Conservation (phyloP, 2,888 invertebrate genomes). For the Amphipoea oculea region DNA sequence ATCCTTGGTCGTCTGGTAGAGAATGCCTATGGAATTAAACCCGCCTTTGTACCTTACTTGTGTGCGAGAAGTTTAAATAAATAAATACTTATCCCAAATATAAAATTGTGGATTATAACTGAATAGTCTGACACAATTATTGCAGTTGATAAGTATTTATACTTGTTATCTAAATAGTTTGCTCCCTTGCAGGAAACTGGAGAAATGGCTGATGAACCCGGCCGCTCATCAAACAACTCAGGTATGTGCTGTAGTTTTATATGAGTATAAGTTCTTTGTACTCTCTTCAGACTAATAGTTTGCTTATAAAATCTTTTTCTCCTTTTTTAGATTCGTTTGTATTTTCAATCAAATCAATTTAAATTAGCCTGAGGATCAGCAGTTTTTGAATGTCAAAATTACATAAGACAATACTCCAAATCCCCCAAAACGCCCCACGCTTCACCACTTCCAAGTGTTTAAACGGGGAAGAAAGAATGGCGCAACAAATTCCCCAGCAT, state of each 20-base stretch:
- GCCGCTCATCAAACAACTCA: constrained; percentile 74
- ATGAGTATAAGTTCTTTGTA: neutral
- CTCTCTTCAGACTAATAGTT: too few species aligned
- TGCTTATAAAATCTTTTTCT: too few species aligned
- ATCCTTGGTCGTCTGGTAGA: neutral
- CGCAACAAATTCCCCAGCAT: neutral
- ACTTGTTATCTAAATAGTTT: neutral
- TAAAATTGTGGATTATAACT: neutral
- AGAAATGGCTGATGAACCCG: constrained; percentile 81
- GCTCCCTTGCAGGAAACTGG: constrained; percentile 40
- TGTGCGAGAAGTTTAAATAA: neutral
- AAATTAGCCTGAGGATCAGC: too few species aligned
- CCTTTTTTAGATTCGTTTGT: neutral
- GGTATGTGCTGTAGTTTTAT: constrained; percentile 66
- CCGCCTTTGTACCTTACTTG: neutral
- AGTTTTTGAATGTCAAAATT: neutral
- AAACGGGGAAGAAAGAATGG: neutral
- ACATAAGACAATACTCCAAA: neutral
- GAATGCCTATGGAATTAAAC: neutral
- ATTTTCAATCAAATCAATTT: too few species aligned
- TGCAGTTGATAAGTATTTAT: neutral
- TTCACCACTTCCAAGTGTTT: neutral
- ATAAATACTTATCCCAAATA: neutral
- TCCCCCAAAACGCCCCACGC: too few species aligned
- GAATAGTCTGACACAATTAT: neutral